phyloP scores from a whole-genome alignment of 2,797 vertebrate genomes.

The Mus caroli region DNA sequence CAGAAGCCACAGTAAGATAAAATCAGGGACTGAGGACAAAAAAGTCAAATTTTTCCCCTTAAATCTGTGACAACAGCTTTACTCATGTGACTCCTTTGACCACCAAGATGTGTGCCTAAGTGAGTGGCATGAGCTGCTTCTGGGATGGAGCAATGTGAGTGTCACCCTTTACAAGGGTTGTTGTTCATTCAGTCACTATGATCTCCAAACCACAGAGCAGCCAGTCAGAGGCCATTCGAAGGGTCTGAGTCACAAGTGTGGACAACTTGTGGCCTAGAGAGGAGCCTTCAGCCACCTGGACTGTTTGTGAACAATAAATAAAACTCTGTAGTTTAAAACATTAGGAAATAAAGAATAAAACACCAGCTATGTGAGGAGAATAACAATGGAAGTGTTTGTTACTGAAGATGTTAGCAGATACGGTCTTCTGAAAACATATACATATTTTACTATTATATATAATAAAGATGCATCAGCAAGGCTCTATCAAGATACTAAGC shows the following conservation, averaged over 20 bases:
- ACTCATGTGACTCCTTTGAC: not conserved
- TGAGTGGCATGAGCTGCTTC: not conserved
- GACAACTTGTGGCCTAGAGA: not conserved
- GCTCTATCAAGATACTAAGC: conserved; percentile 52
- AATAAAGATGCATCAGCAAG: not conserved
- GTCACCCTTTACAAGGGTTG: not conserved
- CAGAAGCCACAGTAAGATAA: not conserved
- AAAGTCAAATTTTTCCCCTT: not conserved
- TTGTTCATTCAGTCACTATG: not conserved
- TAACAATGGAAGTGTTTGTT: not conserved
- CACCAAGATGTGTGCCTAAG: not conserved
- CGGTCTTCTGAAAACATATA: not conserved
- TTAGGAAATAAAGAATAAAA: not conserved
- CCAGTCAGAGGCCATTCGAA: not conserved
- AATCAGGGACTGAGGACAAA: not conserved
- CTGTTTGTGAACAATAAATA: not conserved
- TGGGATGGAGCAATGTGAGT: not conserved
- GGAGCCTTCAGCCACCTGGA: not conserved
- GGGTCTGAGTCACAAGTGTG: not conserved
- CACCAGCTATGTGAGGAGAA: not conserved
- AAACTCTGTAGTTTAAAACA: not conserved
- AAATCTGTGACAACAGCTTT: not conserved
- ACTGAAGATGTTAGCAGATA: conserved; percentile 12
- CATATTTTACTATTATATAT: not conserved
- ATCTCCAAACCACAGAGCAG: not conserved